Evolutionary conservation across 2,797 vertebrate genomes (phyloP).

Genomic region (Enteromius argenteus): DNA sequence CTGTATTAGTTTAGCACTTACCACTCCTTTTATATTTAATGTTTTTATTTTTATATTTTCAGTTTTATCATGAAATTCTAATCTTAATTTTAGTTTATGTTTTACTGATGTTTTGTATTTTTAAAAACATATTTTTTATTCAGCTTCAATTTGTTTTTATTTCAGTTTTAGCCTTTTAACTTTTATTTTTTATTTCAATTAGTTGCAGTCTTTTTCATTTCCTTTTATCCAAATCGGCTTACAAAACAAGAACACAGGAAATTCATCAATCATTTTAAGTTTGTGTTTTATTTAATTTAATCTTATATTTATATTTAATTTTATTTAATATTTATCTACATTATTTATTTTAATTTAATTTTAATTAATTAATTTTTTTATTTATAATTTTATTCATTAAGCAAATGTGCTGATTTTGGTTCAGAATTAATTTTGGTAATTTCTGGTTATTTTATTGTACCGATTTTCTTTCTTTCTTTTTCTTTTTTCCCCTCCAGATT

Average conservation of each 20-base stretch:
- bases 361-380: neutral
- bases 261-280: neutral
- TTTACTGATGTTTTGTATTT: too few species aligned
- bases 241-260: neutral
- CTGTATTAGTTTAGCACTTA: too few species aligned
- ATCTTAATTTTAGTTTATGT: too few species aligned
- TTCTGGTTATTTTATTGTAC: neutral
- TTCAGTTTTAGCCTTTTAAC: neutral
- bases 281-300: neutral
- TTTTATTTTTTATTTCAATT: neutral
- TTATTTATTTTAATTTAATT: neutral
- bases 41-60: too few species aligned
- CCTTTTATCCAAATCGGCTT: neutral
- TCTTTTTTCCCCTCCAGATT: neutral
- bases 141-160: neutral
- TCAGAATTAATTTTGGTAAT: neutral
- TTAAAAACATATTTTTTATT: too few species aligned
- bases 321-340: neutral
- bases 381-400: neutral
- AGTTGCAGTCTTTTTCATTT: neutral
- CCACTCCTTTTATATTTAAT: too few species aligned
- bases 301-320: neutral
- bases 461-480: neutral
- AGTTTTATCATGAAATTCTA: too few species aligned
- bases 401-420: neutral